Evolutionary conservation across 2,888 invertebrate genomes (phyloP), one percentile per base, ranked within the genome.

Genomic region (Podabrus alpinus): DNA sequence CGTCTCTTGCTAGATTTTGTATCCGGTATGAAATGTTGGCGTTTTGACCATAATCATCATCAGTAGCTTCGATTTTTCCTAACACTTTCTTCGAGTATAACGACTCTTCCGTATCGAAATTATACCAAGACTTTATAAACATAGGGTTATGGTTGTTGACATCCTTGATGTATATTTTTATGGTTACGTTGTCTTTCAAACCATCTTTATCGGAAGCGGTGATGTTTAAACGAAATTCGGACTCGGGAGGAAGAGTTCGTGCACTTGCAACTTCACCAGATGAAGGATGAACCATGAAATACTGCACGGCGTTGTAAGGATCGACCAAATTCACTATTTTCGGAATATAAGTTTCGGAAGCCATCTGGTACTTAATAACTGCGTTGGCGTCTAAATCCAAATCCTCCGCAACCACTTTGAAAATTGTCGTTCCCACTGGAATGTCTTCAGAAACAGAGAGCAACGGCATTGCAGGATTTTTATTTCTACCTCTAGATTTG

Each of bases 111-210:
- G 95, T 91, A 82, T 95, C 93, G 79, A 96, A 96, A 69, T 91
- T 93, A 84, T 96, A 96, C 92, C 93, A 94, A 0, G 94, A 91
- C 80, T 94, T 94, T 80, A 92, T 92, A 79, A 96, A 96, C 78
- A 93, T 91, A 0, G 96, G 96, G 5, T 93, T 91, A 84, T 96
- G 95, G 81, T 96, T 94, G 85, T 96, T 96, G 0, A 96, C 91
- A 82, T 95, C 95, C 81, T 91, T 91, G 0, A 96, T 90, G 68
- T 91, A 91, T n/a, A 96, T 89, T 79, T 93, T 90, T 3, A 96
- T 86, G 7, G 91, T 91, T 1, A 94, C 90, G 69, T 90, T 89
- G 80, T 95, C 95, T 79, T 90, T 91, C 2, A 95, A 86, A 2
- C 93, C 94, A 4, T 94, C 95, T 0, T 92, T 90, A 85, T 97